Evolutionary conservation across 2,888 invertebrate genomes (phyloP).

Genomic region (Orthosia incerta): DNA sequence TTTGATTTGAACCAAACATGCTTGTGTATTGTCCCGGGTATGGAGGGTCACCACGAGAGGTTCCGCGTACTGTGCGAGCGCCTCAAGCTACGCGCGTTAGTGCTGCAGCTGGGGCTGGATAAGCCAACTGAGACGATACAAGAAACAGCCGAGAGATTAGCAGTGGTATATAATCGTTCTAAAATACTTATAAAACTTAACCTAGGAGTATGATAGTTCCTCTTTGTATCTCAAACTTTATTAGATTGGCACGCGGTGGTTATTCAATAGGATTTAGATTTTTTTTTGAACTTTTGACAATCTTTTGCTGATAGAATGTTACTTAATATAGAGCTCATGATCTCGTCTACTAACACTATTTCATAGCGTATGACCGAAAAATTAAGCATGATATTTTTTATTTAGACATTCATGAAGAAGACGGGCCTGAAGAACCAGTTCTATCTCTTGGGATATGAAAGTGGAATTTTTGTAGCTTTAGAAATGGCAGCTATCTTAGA

Average conservation of each 20-base stretch:
- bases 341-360: neutral
- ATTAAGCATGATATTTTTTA: neutral
- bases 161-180: slow-evolving; percentile 63
- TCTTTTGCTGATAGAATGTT: neutral
- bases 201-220: neutral
- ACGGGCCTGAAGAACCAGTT: slow-evolving; percentile 68
- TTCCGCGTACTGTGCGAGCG: slow-evolving; percentile 72
- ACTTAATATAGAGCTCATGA: neutral
- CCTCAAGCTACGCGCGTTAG: slow-evolving; percentile 73
- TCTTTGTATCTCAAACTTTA: neutral
- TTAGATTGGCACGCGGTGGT: too few relatives aligned
- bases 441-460: slow-evolving; percentile 78
- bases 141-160: slow-evolving; percentile 72
- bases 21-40: slow-evolving; percentile 74
- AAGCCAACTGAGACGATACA: slow-evolving; percentile 69
- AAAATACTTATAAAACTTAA: neutral
- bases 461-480: slow-evolving; percentile 75
- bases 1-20: slow-evolving; percentile 45
- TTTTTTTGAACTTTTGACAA: neutral
- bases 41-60: slow-evolving; percentile 74
- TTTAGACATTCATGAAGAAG: slow-evolving; percentile 71
- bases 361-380: neutral
- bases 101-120: slow-evolving; percentile 75
- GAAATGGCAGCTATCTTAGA: slow-evolving; percentile 79
- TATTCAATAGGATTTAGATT: too few relatives aligned